These are phyloP conservation scores for Microtus ochrogaster DNA, from an alignment of 2,113 vertebrate genomes.

Conservation along the genomic window DNA sequence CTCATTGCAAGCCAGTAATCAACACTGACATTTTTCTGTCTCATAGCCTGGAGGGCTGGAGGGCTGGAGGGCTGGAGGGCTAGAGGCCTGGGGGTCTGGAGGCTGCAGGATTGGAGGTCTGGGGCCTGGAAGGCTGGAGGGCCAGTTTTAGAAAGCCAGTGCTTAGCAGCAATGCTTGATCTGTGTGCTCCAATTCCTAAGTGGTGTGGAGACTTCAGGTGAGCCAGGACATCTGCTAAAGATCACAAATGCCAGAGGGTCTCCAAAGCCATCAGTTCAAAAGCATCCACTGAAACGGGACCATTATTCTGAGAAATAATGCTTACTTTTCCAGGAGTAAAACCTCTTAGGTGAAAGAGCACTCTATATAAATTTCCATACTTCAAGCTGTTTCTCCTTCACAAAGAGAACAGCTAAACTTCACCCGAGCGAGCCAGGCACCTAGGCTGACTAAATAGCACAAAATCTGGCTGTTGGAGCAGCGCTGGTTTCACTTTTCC, in stretches of 20 bases:
- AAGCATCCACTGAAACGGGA: not conserved
- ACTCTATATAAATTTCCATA: not conserved
- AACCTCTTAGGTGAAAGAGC: not conserved
- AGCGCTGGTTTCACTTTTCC: not conserved
- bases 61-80: not conserved
- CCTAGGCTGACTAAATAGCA: not conserved
- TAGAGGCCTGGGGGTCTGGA: not conserved
- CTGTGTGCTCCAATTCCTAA: not conserved
- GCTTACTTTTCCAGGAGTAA: not conserved
- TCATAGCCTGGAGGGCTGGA: not conserved
- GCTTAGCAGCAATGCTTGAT: not conserved
- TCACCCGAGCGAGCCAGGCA: not conserved
- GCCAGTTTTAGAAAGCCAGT: too few species aligned
- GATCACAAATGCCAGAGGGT: not conserved
- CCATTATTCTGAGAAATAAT: slow-evolving; percentile 1
- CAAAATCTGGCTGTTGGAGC: not conserved
- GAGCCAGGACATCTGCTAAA: not conserved
- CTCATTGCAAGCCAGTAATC: not conserved
- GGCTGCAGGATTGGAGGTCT: not conserved
- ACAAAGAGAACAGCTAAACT: not conserved
- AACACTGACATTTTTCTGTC: not conserved
- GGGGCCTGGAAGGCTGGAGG: not conserved
- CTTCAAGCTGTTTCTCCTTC: not conserved
- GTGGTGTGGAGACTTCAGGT: not conserved
- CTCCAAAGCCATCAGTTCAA: not conserved